Conservation (phyloP, 2,797 vertebrate genomes). For the Naso thynnoides region DNA sequence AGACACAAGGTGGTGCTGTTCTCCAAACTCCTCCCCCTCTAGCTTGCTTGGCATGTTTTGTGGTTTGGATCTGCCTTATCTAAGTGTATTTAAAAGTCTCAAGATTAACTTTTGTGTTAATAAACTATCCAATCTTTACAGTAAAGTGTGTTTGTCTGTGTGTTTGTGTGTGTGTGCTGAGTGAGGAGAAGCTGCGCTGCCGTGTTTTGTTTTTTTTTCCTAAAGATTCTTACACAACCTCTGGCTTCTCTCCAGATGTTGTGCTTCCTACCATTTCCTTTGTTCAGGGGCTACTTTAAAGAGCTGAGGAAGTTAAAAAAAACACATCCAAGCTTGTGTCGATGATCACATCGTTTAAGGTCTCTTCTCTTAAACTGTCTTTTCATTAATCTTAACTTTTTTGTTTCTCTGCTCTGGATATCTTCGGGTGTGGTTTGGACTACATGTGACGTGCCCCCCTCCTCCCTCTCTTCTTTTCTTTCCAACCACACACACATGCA, state of each 20-base stretch:
- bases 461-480: conserved; percentile 35
- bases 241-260: conserved; percentile 31
- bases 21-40: conserved; percentile 1
- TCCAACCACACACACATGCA: conserved; percentile 23
- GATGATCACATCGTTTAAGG: not conserved
- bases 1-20: conserved; percentile 65
- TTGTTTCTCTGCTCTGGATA: conserved; percentile 9
- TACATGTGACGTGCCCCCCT: conserved; percentile 41
- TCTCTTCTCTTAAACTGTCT: not conserved
- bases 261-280: conserved; percentile 44
- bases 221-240: conserved; percentile 21
- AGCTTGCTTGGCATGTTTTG: conserved; percentile 7
- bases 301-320: conserved; percentile 3
- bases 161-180: not conserved
- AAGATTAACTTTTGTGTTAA: not conserved
- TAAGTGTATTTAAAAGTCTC: not conserved
- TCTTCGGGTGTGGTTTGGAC: conserved; percentile 59
- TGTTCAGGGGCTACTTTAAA: conserved; percentile 18
- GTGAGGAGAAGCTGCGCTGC: not conserved
- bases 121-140: not conserved
- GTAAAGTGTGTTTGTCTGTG: not conserved
- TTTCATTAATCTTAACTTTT: not conserved
- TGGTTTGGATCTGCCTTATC: not conserved
- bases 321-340: conserved; percentile 8
- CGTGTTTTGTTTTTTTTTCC: conserved; percentile 15